These are phyloP conservation scores for Onchidella celtica DNA, from an alignment of 2,888 invertebrate species.

Conservation along the genomic window DNA sequence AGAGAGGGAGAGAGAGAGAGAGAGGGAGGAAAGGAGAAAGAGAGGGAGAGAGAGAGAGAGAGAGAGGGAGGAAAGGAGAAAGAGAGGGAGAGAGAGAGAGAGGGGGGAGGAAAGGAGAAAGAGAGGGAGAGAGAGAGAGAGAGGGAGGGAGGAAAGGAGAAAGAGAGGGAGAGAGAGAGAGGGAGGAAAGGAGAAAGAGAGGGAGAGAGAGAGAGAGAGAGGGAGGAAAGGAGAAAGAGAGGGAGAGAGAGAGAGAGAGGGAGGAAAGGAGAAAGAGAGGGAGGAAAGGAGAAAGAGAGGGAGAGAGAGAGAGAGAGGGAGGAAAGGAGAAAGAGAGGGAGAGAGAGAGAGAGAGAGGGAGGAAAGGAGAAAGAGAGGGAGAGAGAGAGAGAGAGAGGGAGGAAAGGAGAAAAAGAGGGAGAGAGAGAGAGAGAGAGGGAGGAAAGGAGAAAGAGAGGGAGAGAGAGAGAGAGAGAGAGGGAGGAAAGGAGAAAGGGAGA, in stretches of 20 bases:
- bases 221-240: too few species aligned
- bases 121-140: background rate
- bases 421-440: conserved; percentile 13
- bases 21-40: conserved; percentile 29
- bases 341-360: conserved; percentile 13
- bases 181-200: background rate
- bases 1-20: conserved; percentile 36
- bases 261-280: too few species aligned
- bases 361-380: conserved; percentile 10
- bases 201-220: too few species aligned
- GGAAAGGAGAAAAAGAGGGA: too few species aligned
- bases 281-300: conserved; percentile 21
- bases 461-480: background rate
- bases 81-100: conserved; percentile 35
- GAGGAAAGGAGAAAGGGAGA: background rate
- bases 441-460: too few species aligned
- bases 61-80: too few species aligned
- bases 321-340: background rate
- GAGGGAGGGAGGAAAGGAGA: background rate
- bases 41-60: background rate
- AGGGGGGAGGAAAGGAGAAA: background rate
- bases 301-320: conserved; percentile 9
- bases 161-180: too few species aligned
- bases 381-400: background rate
- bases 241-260: too few species aligned